phyloP scores from a whole-genome alignment of 2,113 vertebrate species.

The Isichthys henryi region DNA sequence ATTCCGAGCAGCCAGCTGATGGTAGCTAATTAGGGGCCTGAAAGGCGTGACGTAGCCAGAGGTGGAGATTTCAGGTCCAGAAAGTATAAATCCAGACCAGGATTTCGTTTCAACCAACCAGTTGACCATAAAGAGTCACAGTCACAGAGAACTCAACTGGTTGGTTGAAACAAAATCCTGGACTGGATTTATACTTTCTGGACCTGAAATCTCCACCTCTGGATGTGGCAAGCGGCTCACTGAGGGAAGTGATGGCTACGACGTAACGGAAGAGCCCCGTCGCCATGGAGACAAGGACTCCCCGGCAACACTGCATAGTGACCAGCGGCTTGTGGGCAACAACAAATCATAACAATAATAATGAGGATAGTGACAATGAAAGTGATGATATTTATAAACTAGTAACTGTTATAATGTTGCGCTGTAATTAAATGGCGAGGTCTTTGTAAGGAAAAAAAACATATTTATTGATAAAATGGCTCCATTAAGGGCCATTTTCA shows the following conservation, averaged over 20 bases:
- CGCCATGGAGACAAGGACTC: not conserved
- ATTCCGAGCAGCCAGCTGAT: slow-evolving; percentile 2
- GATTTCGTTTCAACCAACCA: too few relatives aligned
- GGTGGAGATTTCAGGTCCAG: too few relatives aligned
- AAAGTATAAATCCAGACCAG: too few relatives aligned
- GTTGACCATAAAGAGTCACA: too few relatives aligned
- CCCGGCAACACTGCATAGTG: not conserved
- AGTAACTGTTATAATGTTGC: not conserved
- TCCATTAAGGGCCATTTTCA: not conserved
- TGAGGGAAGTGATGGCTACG: too few relatives aligned
- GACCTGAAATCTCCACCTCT: too few relatives aligned
- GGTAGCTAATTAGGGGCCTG: not conserved
- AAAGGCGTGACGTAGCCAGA: not conserved
- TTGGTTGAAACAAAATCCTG: too few relatives aligned
- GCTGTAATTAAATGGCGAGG: not conserved
- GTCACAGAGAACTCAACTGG: too few relatives aligned
- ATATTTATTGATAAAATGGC: not conserved
- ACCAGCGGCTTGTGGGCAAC: not conserved
- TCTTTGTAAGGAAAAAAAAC: not conserved
- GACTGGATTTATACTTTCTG: too few relatives aligned
- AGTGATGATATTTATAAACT: not conserved
- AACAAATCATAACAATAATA: not conserved
- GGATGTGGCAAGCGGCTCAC: not conserved
- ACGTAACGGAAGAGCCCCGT: not conserved
- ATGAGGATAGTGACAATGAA: not conserved